Conservation (phyloP, 2,888 invertebrate genomes). For the Parnassius mnemosyne region DNA sequence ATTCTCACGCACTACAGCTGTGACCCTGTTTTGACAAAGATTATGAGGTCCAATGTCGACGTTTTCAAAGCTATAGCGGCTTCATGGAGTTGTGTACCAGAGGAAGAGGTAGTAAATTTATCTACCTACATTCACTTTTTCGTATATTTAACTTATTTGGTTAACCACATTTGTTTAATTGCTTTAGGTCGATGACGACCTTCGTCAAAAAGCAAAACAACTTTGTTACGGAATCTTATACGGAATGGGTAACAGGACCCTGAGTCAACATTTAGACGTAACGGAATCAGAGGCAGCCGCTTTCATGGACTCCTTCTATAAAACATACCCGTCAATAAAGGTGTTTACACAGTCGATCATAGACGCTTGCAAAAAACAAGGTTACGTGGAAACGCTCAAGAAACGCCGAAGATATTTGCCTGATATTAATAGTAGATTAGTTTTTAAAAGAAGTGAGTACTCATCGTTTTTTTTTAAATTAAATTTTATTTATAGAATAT, state of each 20-base stretch:
- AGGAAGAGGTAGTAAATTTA: conserved; percentile 73
- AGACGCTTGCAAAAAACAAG: conserved; percentile 83
- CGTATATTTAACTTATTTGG: neutral
- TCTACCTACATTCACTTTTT: conserved; percentile 27
- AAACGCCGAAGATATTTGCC: conserved; percentile 90
- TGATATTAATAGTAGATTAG: conserved; percentile 83
- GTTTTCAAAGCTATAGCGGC: conserved; percentile 93
- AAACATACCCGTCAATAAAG: conserved; percentile 86
- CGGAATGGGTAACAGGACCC: conserved; percentile 93
- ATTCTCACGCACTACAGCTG: conserved; percentile 94
- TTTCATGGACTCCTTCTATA: conserved; percentile 91
- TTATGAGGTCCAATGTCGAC: conserved; percentile 85
- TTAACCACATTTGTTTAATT: conserved; percentile 1
- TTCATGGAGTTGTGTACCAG: conserved; percentile 87
- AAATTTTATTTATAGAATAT: too few species aligned
- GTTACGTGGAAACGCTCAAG: conserved; percentile 91
- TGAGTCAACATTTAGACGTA: conserved; percentile 89
- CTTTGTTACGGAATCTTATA: conserved; percentile 98
- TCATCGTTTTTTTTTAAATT: too few species aligned
- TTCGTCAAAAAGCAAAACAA: conserved; percentile 93
- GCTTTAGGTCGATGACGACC: conserved; percentile 84
- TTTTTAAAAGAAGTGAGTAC: conserved; percentile 78
- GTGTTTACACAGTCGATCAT: conserved; percentile 76
- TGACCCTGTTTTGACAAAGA: conserved; percentile 85
- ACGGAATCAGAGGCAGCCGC: conserved; percentile 88